These are phyloP conservation scores for Ectemnius cavifrons DNA, from an alignment of 2,888 invertebrate genomes.

Conservation along the genomic window DNA sequence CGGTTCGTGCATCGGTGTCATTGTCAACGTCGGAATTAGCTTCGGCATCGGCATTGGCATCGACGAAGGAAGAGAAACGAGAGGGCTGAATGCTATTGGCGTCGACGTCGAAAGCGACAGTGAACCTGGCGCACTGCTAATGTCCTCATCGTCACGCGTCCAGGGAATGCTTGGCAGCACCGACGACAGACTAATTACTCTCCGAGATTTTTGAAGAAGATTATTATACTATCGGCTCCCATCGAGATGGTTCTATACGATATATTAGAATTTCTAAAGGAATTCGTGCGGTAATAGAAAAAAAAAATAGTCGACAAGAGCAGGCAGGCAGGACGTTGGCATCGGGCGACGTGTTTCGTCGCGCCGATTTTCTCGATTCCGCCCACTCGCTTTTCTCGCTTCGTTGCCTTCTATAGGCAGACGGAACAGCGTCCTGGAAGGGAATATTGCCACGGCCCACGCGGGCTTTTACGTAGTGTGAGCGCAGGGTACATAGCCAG, in stretches of 20 bases:
- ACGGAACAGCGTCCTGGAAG: constrained; percentile 43
- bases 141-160: constrained; percentile 18
- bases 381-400: constrained; percentile 64
- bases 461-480: constrained; percentile 52
- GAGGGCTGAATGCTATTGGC: not conserved
- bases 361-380: constrained; percentile 55
- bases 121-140: constrained; percentile 9
- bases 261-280: not conserved
- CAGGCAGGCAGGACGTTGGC: not conserved
- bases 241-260: not conserved
- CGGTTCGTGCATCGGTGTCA: not conserved
- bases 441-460: constrained; percentile 59
- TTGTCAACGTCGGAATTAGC: constrained; percentile 21
- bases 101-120: constrained; percentile 22
- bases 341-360: not conserved
- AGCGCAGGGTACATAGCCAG: constrained; percentile 7
- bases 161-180: not conserved
- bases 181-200: constrained; percentile 26
- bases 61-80: not conserved
- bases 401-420: constrained; percentile 70
- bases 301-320: not conserved
- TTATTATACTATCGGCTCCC: not conserved
- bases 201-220: not conserved
- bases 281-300: not conserved
- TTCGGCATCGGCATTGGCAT: constrained; percentile 16